A percentile compares a stretch with the other conserved stretches of the same genome.
These are phyloP conservation scores for Ceratosolen fusciceps DNA, from an alignment of 1,140 invertebrate species.

Conservation along the genomic window DNA sequence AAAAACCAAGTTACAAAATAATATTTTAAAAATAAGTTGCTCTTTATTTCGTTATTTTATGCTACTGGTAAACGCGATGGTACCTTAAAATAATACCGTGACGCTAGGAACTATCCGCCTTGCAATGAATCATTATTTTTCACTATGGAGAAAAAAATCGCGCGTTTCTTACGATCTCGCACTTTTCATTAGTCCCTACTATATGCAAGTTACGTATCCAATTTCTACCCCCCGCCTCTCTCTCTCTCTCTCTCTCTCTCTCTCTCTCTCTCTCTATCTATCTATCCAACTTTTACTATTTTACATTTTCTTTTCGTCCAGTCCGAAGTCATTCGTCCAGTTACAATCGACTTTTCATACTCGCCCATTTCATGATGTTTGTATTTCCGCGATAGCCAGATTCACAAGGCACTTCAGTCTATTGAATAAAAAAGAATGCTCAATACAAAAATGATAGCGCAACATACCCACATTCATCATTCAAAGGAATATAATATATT, in stretches of 20 bases:
- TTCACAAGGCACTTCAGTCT: conserved; percentile 59
- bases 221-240: background rate
- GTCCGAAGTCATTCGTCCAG: background rate
- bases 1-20: background rate
- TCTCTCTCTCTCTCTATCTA: background rate
- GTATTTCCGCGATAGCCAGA: conserved; percentile 42
- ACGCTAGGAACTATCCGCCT: conserved; percentile 69
- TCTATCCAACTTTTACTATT: background rate
- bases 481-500: background rate
- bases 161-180: background rate
- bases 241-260: background rate
- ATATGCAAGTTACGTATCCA: too few species aligned
- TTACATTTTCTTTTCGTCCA: conserved; percentile 19
- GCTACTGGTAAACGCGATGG: conserved; percentile 62
- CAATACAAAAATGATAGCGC: conserved; percentile 7
- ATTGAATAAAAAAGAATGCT: conserved; percentile 52
- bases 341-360: background rate
- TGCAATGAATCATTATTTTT: conserved; percentile 56
- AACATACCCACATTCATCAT: background rate
- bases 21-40: background rate
- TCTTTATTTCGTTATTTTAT: background rate
- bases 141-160: background rate
- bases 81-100: conserved; percentile 70
- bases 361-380: background rate
- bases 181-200: too few species aligned